phyloP scores from a whole-genome alignment of 2,888 invertebrate species.

The Drosophila paranaensis region DNA sequence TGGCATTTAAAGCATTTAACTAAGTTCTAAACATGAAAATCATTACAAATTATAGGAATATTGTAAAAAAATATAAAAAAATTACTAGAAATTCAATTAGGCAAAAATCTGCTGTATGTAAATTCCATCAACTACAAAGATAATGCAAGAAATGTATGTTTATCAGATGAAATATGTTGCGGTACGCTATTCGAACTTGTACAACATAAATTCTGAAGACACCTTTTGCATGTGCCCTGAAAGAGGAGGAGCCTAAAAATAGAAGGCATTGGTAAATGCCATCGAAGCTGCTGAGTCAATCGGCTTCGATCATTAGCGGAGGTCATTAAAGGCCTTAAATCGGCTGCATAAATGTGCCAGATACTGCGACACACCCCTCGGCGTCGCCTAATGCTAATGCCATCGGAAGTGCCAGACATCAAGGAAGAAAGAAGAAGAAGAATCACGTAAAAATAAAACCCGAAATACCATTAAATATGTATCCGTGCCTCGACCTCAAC shows the following conservation, averaged over 20 bases:
- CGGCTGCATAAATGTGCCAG: slow-evolving; percentile 30
- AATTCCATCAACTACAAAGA: neutral
- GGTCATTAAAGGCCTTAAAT: slow-evolving; percentile 77
- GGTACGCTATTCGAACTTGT: neutral
- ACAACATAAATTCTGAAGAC: neutral
- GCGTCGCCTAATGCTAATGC: slow-evolving; percentile 29
- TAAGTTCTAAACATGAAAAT: neutral
- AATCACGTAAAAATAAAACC: slow-evolving; percentile 53
- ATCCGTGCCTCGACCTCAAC: slow-evolving; percentile 41
- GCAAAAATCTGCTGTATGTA: slow-evolving; percentile 2
- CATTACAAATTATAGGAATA: neutral
- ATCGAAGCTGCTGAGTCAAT: slow-evolving; percentile 67
- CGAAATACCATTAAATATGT: slow-evolving; percentile 40
- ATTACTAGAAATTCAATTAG: no score
- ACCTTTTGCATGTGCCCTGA: slow-evolving; percentile 15
- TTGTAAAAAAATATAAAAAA: neutral
- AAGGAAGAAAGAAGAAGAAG: slow-evolving; percentile 25
- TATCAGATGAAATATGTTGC: neutral
- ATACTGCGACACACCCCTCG: slow-evolving; percentile 40
- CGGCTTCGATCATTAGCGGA: slow-evolving; percentile 74
- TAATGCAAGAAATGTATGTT: neutral
- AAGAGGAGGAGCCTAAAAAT: slow-evolving; percentile 48
- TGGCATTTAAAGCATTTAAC: neutral
- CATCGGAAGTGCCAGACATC: slow-evolving; percentile 2
- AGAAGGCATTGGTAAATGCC: slow-evolving; percentile 52